Evolutionary conservation across 2,888 invertebrate species (phyloP).

Genomic region (Andricus curvator): DNA sequence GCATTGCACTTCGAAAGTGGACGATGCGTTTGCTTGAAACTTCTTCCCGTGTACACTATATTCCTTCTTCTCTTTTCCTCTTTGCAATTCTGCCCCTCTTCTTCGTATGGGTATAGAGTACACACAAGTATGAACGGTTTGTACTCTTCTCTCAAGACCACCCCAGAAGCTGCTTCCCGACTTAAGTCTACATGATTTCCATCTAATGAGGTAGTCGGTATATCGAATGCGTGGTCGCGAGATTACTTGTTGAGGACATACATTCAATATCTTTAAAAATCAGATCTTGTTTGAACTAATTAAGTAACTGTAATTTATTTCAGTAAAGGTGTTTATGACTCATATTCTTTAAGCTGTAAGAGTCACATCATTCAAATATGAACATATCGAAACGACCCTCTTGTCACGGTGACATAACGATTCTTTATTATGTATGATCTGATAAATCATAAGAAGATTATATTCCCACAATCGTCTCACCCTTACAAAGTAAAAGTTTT

Average conservation of each 20-base stretch:
- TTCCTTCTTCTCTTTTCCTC: slow-evolving; percentile 30
- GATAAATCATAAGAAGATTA: slow-evolving; percentile 19
- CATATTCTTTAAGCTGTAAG: background rate
- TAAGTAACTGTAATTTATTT: background rate
- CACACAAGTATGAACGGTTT: slow-evolving; percentile 37
- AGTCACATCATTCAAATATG: background rate
- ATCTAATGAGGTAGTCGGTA: slow-evolving; percentile 43
- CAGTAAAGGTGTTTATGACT: background rate
- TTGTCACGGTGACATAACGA: background rate
- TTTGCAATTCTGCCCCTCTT: slow-evolving; percentile 41
- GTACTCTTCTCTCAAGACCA: slow-evolving; percentile 41
- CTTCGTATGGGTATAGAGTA: slow-evolving; percentile 24
- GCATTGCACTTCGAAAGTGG: slow-evolving; percentile 23
- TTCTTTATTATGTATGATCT: slow-evolving; percentile 1
- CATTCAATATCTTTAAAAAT: background rate
- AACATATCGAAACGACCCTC: background rate
- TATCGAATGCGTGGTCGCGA: slow-evolving; percentile 28
- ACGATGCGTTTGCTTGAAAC: slow-evolving; percentile 40
- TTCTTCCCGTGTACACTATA: slow-evolving; percentile 23
- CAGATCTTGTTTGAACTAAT: background rate
- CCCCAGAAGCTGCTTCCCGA: slow-evolving; percentile 40
- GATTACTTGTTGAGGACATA: background rate
- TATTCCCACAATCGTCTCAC: background rate
- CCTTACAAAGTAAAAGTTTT: background rate
- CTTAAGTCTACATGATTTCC: slow-evolving; percentile 40